A percentile compares a stretch with the other conserved stretches of the same genome.
phyloP scores from a whole-genome alignment of 2,888 invertebrate species.

The Amphipyra tragopoginis region DNA sequence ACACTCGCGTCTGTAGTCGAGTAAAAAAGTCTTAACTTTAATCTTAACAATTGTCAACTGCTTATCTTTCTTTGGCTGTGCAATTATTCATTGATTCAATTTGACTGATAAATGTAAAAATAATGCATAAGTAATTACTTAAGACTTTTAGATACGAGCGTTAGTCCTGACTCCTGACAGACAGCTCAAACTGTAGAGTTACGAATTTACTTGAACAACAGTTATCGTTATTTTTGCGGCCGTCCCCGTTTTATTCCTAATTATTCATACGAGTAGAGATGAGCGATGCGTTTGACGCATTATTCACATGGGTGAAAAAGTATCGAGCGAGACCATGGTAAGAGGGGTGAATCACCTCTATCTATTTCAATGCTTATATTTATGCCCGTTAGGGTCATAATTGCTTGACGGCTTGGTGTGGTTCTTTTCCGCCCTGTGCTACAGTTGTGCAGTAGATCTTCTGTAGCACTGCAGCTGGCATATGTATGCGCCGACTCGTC shows the following conservation, averaged over 20 bases:
- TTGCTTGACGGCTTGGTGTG: constrained; percentile 13
- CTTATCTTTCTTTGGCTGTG: too few relatives aligned
- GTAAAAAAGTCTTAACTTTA: too few relatives aligned
- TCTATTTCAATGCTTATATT: constrained; percentile 16
- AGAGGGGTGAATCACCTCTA: constrained; percentile 10
- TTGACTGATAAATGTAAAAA: too few relatives aligned
- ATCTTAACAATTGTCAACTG: too few relatives aligned
- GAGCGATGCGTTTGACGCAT: constrained; percentile 40
- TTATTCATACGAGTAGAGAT: constrained; percentile 55
- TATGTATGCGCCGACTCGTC: constrained; percentile 9
- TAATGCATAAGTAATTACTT: too few relatives aligned
- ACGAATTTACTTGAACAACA: neutral
- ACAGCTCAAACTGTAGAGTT: too few relatives aligned
- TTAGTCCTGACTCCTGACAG: too few relatives aligned
- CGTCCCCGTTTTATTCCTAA: constrained; percentile 43
- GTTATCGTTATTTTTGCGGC: constrained; percentile 1
- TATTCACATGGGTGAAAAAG: constrained; percentile 41
- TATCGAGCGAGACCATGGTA: constrained; percentile 38
- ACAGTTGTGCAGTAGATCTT: constrained; percentile 24
- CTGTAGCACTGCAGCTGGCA: constrained; percentile 46
- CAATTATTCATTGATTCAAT: too few relatives aligned
- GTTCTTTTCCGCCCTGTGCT: constrained; percentile 20
- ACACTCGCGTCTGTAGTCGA: too few relatives aligned
- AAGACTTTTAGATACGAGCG: too few relatives aligned
- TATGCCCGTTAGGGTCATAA: constrained; percentile 1